Evolutionary conservation across 1,140 invertebrate species (phyloP), one percentile per base, ranked within the genome.

Genomic region (Formica selysi): DNA sequence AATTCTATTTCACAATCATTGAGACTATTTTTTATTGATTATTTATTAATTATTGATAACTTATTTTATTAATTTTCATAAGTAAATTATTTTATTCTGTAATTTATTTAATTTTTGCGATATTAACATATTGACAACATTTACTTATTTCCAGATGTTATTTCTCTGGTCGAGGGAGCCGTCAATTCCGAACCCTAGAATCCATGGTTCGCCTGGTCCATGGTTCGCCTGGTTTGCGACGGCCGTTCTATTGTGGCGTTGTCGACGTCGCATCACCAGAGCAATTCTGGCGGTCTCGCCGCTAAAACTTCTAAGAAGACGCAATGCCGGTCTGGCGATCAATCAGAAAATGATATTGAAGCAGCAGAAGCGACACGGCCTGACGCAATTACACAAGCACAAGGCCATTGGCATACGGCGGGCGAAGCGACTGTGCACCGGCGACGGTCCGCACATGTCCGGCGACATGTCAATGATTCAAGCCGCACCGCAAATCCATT

Each of bases 181-280:
- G 10, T 86, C 92, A 62, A 67, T 70, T 0, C 80, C 91, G 32
- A 38, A 88, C 70, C 91, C 92, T 6, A 87, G 67, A 86, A 90
- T 32, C 32, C 32, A 32, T 32, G 32, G 32, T 32, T 32, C 32
- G 32, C 32, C 91, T 0, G 90, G 87, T 88, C 93, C 91, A 0
- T 95, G 94, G 94, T 92, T 95, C 29, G 93, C 94, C 0, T 95
- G 94, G 94, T 87, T 95, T 26, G 91, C 92, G 6, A 94, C 94
- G 0, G 91, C 92, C 0, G 61, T 92, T 0, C 10, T 95, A 3
- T 79, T 95, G 19, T 95, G 94, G 94, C 85, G 91, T 13, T 94
- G 91, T 3, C 86, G 94, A 41, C 86, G 91, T 13, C 91, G 86
- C 19, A 92, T 95, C 11, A 70, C 90, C 19, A 90, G 80, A 41